Evolutionary conservation across 2,113 vertebrate species (phyloP).

Genomic region (Zeus faber): DNA sequence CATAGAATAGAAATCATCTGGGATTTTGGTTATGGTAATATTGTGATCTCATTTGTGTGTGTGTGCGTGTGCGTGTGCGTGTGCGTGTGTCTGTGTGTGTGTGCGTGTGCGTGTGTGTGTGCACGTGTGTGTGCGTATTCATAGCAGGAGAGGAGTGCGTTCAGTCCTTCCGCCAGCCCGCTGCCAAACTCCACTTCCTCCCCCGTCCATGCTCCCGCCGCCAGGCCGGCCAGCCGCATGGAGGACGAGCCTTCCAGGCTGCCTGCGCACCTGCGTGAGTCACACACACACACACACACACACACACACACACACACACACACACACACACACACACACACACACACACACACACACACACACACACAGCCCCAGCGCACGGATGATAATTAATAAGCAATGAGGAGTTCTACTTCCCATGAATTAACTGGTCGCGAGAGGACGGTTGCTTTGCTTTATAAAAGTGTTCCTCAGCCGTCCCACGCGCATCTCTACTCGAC

Average conservation of each 20-base stretch:
- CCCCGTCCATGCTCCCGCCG: slow-evolving; percentile 89
- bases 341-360: slow-evolving; percentile 29
- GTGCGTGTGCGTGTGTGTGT: slow-evolving; percentile 68
- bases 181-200: slow-evolving; percentile 87
- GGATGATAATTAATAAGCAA: no score
- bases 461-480: no score
- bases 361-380: slow-evolving; percentile 27
- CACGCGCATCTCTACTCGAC: neutral
- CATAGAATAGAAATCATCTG: no score
- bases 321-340: slow-evolving; percentile 28
- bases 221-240: slow-evolving; percentile 86
- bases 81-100: slow-evolving; percentile 37
- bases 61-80: neutral
- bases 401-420: no score
- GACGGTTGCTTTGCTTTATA: no score
- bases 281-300: slow-evolving; percentile 29
- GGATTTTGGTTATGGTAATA: neutral
- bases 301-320: slow-evolving; percentile 19
- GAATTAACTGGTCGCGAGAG: no score
- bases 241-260: slow-evolving; percentile 91
- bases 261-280: slow-evolving; percentile 96
- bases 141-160: slow-evolving; percentile 96
- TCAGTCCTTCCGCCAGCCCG: slow-evolving; percentile 91
- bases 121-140: slow-evolving; percentile 80
- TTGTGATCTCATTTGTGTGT: neutral